phyloP scores from a whole-genome alignment of 1,140 invertebrate species.

The Tetraneura akinire region DNA sequence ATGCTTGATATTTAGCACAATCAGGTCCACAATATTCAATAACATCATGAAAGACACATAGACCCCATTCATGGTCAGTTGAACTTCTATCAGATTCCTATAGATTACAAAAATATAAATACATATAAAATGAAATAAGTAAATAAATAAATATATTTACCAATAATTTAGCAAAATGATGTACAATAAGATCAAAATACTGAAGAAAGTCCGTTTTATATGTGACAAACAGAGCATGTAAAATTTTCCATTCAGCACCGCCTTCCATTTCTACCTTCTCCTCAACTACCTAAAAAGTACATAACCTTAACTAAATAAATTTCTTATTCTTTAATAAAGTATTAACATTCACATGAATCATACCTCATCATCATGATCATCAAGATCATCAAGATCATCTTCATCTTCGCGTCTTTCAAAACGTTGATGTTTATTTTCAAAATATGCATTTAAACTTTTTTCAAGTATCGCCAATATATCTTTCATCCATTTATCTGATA shows the following conservation, averaged over 20 bases:
- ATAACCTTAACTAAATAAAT: background rate
- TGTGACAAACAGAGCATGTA: conserved; percentile 86
- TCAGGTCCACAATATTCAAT: conserved; percentile 78
- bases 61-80: conserved; percentile 94
- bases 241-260: conserved; percentile 90
- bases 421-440: conserved; percentile 80
- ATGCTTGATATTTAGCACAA: conserved; percentile 82
- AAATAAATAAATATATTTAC: conserved; percentile 58
- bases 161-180: conserved; percentile 84
- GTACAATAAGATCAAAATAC: conserved; percentile 85
- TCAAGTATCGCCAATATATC: conserved; percentile 84
- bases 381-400: no score
- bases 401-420: conserved; percentile 88
- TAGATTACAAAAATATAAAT: background rate
- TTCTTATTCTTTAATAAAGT: background rate
- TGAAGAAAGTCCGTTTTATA: conserved; percentile 86
- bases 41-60: conserved; percentile 97
- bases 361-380: conserved; percentile 92
- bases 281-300: conserved; percentile 75
- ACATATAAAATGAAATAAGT: conserved; percentile 44
- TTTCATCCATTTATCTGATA: conserved; percentile 78
- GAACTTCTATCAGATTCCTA: conserved; percentile 73
- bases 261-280: conserved; percentile 93
- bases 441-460: conserved; percentile 88
- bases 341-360: conserved; percentile 4